Evolutionary conservation across 2,113 vertebrate species (phyloP), one percentile per base, ranked within the genome.

Genomic region (Nannobrachium achirus): DNA sequence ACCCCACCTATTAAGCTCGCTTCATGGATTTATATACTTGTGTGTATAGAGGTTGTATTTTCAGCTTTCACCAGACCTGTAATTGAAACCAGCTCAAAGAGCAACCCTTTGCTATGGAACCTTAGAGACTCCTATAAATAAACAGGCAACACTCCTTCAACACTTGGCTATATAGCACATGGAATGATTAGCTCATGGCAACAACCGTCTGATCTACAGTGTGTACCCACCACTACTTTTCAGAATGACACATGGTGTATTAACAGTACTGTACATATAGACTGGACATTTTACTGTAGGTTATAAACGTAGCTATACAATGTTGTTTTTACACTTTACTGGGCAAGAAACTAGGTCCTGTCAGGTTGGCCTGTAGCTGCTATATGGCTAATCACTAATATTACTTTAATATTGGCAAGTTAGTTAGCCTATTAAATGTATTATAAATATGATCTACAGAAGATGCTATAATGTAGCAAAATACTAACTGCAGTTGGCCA

Each of bases 111-210:
- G 82, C 83, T 64, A 80, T 82, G 79, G 86, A 90, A 90, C 86
- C 86, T 88, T 81, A 74, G 85, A 80, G 83, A 81, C 77, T 71
- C 79, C 89, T 91, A 91, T 87, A 91, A 90, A 91, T 91, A 91
- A 86, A 88, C 84, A 62, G 71, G 76, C 88, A 71, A 73, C 78
- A 65, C 84, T 88, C 81, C 76, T 86, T 89, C 86, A 86, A 78
- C 88, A 87, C 88, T 85, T 76, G 80, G 80, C 89, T 86, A 83
- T 85, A 77, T 83, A 81, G 78, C 84, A 82, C 80, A 88, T 84
- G 83, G 88, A 85, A 85, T 86, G 86, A 90, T 90, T 83, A 85
- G 87, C 87, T 90, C 89, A 88, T 86, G 79, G 84, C 80, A 83
- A 71, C 75, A 62, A 73, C 73, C 20, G 75, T 85, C 79, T 86